phyloP scores from a whole-genome alignment of 2,113 vertebrate genomes.

The Merops nubicus region DNA sequence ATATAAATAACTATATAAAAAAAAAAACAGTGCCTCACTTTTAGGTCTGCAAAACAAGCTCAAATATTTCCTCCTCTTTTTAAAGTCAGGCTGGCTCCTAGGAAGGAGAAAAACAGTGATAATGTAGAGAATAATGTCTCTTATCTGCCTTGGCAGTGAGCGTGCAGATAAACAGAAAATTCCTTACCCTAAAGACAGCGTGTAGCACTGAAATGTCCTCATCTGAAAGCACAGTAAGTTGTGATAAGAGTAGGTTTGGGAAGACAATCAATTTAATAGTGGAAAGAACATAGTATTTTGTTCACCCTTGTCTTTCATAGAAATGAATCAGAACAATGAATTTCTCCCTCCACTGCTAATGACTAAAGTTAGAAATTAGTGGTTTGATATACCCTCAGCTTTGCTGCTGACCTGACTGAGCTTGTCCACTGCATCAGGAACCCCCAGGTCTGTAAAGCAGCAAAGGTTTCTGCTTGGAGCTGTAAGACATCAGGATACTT shows the following conservation, averaged over 20 bases:
- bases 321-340: neutral
- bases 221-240: neutral
- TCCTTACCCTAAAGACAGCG: neutral
- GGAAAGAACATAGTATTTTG: neutral
- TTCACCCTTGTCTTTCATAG: neutral
- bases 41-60: neutral
- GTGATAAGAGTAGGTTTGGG: neutral
- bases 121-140: constrained; percentile 15
- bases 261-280: neutral
- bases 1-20: neutral
- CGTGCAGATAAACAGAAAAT: constrained; percentile 14
- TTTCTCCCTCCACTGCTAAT: neutral
- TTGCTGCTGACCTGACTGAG: neutral
- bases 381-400: neutral
- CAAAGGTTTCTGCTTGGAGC: neutral
- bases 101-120: constrained; percentile 20
- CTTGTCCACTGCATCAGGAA: neutral
- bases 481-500: neutral
- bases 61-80: constrained; percentile 31
- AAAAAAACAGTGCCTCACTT: neutral
- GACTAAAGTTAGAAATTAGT: neutral
- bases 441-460: neutral
- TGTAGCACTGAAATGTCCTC: neutral
- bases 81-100: neutral
- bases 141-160: constrained; percentile 19